Base-by-base conservation (phyloP, 2,113 vertebrate genomes). In the Cathartes aura region DNA sequence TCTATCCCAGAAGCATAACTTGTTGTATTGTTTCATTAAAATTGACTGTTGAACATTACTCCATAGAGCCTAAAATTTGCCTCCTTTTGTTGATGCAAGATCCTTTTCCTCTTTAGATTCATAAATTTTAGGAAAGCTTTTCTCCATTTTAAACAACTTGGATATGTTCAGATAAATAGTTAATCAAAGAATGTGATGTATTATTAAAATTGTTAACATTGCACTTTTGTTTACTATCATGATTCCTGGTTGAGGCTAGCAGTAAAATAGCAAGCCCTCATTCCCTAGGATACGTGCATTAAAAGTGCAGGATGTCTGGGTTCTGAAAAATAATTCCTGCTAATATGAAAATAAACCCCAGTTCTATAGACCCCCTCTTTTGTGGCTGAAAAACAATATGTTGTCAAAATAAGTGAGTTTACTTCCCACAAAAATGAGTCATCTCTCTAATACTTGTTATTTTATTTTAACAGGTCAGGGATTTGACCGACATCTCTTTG, bases 401-500 rank as follows among this genome's bases (percentile, higher is more conserved):
- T 56, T 72, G 42, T 52, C 48, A 64, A 88, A 68, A 19, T 15
- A 63, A 50, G 12, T 36, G 68, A 53, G 22, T 62, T 87, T 38
- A 9, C 12, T 48, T 81, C 24, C n/a, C 36, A 17, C 30, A 36
- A 1, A 58, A 91, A 47, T 13, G 6, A 55, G 13, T 63, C 26
- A 20, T 43, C 24, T 89, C 26, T 96, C 34, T 95, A 71, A 90
- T 11, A 52, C 3, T 27, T 72, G 32, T 78, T 32, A 4, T 53
- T 97, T 93, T 95, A 19, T 96, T 82, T 96, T 70, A 18, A 93
- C 96, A 99, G 99, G 99, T 89, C 99, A 99, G 97, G 99, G 99
- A 20, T 99, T 99, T 90, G 99, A 99, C 98, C 98, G 99, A 14
- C 99, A 99, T 64, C 98, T 99, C 81, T 99, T 99, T 74, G 98